phyloP scores from a whole-genome alignment of 2,888 invertebrate species.

The Apodemia hepburni region DNA sequence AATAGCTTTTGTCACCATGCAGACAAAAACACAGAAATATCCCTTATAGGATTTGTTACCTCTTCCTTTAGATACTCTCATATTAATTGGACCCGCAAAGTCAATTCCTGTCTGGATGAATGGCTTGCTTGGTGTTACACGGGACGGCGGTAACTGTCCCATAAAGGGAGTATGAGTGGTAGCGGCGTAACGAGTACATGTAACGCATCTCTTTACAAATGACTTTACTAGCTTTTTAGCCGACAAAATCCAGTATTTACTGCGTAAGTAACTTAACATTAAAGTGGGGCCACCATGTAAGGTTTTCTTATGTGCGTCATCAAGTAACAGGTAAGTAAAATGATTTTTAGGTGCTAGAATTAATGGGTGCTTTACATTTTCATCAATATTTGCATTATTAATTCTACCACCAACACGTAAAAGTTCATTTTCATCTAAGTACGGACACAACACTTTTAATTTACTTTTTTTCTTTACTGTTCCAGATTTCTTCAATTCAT shows the following conservation, averaged over 20 bases:
- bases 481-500: constrained; percentile 7
- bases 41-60: constrained; percentile 24
- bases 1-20: constrained; percentile 30
- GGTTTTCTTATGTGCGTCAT: constrained; percentile 20
- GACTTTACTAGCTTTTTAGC: constrained; percentile 21
- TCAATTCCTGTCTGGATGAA: constrained; percentile 28
- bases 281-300: constrained; percentile 33
- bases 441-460: constrained; percentile 30
- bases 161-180: constrained; percentile 20
- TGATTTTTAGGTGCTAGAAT: background rate
- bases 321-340: background rate
- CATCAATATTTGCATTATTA: constrained; percentile 21
- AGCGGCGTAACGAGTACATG: constrained; percentile 21
- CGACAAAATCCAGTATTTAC: constrained; percentile 29
- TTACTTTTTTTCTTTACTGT: constrained; percentile 21
- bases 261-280: constrained; percentile 29
- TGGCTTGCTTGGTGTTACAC: constrained; percentile 23
- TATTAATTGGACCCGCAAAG: constrained; percentile 26
- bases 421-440: constrained; percentile 24
- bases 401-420: constrained; percentile 35
- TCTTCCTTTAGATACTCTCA: constrained; percentile 23
- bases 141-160: constrained; percentile 18
- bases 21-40: constrained; percentile 29
- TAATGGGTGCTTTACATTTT: background rate
- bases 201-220: constrained; percentile 21